phyloP scores from a whole-genome alignment of 1,140 invertebrate genomes.

The Habropoda laboriosa region DNA sequence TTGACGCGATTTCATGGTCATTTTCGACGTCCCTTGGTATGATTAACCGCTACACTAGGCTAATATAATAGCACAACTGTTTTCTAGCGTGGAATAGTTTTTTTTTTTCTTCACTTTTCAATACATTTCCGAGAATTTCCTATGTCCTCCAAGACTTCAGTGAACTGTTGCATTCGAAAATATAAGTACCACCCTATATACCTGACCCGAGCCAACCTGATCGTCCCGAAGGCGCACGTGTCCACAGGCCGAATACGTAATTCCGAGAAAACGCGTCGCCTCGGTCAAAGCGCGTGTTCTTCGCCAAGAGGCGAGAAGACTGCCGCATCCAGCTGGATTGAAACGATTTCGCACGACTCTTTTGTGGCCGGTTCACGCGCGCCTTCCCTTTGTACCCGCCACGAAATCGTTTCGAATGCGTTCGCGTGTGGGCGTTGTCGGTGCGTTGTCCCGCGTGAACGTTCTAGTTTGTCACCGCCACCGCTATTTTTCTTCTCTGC shows the following conservation, averaged over 20 bases:
- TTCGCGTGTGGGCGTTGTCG: constrained; percentile 28
- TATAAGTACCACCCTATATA: too few species aligned
- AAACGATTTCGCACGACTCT: constrained; percentile 53
- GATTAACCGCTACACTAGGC: not conserved
- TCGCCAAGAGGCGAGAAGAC: constrained; percentile 36
- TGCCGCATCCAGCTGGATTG: not conserved
- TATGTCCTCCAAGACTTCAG: too few species aligned
- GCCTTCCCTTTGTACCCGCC: constrained; percentile 10
- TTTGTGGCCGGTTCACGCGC: constrained; percentile 1
- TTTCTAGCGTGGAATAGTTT: too few species aligned
- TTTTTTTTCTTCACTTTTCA: too few species aligned
- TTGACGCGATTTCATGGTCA: constrained; percentile 20
- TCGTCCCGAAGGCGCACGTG: constrained; percentile 25
- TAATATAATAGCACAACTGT: too few species aligned
- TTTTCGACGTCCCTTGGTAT: not conserved
- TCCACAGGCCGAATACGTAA: constrained; percentile 17
- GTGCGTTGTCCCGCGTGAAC: not conserved
- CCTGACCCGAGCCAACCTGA: not conserved
- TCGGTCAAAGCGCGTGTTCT: constrained; percentile 38
- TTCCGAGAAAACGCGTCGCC: constrained; percentile 46
- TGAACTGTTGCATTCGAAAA: too few species aligned
- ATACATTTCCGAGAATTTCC: too few species aligned
- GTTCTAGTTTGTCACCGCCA: constrained; percentile 5
- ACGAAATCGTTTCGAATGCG: constrained; percentile 25
- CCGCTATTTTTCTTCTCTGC: not conserved